Base-by-base conservation (phyloP, 2,888 invertebrate genomes). In the Watsonalla cultraria region DNA sequence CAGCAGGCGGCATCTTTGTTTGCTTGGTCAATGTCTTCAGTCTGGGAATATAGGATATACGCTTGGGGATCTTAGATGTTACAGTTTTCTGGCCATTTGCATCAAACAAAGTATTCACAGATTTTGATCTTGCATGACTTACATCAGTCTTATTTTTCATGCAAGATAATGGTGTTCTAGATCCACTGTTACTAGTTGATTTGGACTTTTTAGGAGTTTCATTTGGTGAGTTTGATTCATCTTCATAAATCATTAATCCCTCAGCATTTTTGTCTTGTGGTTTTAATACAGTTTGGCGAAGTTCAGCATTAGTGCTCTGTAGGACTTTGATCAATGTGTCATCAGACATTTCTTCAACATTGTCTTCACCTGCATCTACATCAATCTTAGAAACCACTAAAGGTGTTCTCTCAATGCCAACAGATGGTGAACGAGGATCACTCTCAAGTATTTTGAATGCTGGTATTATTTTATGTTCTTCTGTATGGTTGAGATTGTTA, bases 241-340 rank as follows among this genome's bases (percentile, higher is more conserved):
- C 93, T 83, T 93, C 92, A 80, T 93, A 93, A 60, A 93, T 92
- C n/a, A 92, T 75, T 50, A 92, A 76, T 5, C 89, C 91, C 53
- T 92, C 86, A 61, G 85, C 73, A 62, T 85, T 88, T 53, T 86
- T 76, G 62, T 85, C 74, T 59, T 72, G 55, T 67, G 63, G 51
- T 56, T 76, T 79, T 11, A 51, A 47, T 34, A 62, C 58, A 55
- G 68, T 68, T 57, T 82, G 77, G 5, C 80, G 74, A 7, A 84
- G 71, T 56, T 87, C 84, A 42, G 66, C 68, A 75, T 86, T 89
- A 24, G 82, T 84, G 55, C 68, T 86, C 63, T 90, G 86, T 51
- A 90, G 70, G 46, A 80, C 86, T 76, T 89, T 85, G 46, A 90
- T 84, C 9, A 90, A 72, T 33, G 82, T 81, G 59, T 91, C 87